Percentiles rank a stretch among this genome's conserved stretches.
Evolutionary conservation across 2,113 vertebrate genomes (phyloP).

Genomic region (Phalacrocorax pelagicus): DNA sequence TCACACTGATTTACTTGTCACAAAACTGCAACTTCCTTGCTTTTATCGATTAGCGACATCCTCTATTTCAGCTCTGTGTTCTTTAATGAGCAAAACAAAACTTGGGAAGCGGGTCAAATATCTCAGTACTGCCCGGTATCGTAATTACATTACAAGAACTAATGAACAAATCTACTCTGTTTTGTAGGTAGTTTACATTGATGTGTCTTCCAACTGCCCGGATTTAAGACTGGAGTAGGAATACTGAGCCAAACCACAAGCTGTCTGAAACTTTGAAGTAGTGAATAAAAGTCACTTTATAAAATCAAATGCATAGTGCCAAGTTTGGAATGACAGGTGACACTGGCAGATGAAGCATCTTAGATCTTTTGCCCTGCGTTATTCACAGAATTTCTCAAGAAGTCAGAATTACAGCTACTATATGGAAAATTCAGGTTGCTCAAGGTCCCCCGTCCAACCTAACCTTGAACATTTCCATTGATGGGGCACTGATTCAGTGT

Average conservation of each 20-base stretch:
- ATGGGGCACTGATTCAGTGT: fast-evolving
- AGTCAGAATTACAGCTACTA: not conserved
- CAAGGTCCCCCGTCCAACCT: not conserved
- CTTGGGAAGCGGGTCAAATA: not conserved
- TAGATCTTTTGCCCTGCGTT: not conserved
- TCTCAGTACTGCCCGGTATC: not conserved
- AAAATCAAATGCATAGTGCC: not conserved
- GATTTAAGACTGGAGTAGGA: not conserved
- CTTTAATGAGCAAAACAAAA: not conserved
- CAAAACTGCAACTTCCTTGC: not conserved
- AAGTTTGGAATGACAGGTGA: not conserved
- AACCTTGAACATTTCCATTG: not conserved
- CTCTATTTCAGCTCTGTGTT: not conserved
- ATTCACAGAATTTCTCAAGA: not conserved
- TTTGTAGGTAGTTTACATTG: fast-evolving
- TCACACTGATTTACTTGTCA: not conserved
- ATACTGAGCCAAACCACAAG: not conserved
- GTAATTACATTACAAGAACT: not conserved
- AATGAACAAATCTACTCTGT: not conserved
- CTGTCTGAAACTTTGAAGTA: not conserved
- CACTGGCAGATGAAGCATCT: not conserved
- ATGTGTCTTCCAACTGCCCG: not conserved
- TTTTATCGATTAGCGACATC: not conserved
- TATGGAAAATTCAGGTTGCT: not conserved
- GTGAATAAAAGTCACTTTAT: not conserved